A percentile compares a stretch with the other conserved stretches of the same genome.
Evolutionary conservation across 2,797 vertebrate species (phyloP).

Genomic region (Bothrops alternatus): DNA sequence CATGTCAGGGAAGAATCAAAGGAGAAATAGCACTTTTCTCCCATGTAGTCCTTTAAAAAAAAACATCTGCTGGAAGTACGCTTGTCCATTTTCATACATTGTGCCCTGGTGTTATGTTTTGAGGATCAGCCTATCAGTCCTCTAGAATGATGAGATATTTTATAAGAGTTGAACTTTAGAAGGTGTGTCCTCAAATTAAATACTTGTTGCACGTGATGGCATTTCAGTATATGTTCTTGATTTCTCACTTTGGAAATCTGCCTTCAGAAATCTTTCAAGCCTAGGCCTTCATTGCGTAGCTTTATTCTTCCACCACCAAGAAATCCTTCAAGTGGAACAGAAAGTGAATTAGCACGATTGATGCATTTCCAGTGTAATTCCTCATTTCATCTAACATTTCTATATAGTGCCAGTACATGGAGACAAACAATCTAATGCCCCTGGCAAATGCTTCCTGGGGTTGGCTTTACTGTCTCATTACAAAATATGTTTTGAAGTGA

Average conservation of each 20-base stretch:
- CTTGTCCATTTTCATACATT: background rate
- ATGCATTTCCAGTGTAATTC: background rate
- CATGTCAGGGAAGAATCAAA: background rate
- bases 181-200: background rate
- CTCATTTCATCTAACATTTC: background rate
- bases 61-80: background rate
- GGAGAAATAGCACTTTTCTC: background rate
- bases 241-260: slow-evolving; percentile 14
- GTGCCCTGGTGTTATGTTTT: background rate
- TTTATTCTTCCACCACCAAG: background rate
- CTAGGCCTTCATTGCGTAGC: background rate
- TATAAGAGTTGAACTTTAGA: slow-evolving; percentile 2
- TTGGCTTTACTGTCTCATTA: background rate
- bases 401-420: background rate
- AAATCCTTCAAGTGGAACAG: background rate
- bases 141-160: background rate
- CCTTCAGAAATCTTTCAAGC: background rate
- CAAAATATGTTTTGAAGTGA: background rate
- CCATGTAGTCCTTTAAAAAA: slow-evolving; percentile 13
- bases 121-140: background rate
- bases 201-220: background rate
- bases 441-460: background rate
- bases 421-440: background rate
- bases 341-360: background rate
- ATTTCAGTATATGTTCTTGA: background rate